phyloP scores from a whole-genome alignment of 2,113 vertebrate species.

The Cephalophus harveyi region DNA sequence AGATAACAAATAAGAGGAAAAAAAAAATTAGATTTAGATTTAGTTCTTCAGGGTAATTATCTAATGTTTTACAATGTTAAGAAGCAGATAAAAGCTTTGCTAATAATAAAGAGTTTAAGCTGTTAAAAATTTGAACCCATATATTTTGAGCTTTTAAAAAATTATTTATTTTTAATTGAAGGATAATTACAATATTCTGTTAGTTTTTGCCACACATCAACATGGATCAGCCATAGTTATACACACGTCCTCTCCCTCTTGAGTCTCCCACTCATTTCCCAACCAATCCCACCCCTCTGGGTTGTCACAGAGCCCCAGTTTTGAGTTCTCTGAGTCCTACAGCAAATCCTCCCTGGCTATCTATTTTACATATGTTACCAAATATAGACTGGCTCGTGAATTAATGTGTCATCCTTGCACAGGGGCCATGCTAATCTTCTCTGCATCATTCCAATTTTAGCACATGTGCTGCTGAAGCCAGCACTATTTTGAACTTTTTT shows the following conservation, averaged over 20 bases:
- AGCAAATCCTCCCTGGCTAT: not conserved
- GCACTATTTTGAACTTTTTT: not conserved
- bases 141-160: not conserved
- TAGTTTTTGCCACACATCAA: not conserved
- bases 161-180: not conserved
- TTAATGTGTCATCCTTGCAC: not conserved
- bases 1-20: not conserved
- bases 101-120: not conserved
- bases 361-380: not conserved
- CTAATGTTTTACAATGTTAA: not conserved
- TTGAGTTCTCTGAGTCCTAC: not conserved
- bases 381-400: not conserved
- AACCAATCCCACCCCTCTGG: not conserved
- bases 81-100: not conserved
- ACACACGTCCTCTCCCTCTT: not conserved
- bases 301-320: not conserved
- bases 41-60: constrained; percentile 5
- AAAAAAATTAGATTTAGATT: not conserved
- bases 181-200: not conserved
- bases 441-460: not conserved
- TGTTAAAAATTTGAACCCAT: not conserved
- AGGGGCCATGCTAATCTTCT: not conserved
- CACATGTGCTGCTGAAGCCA: not conserved
- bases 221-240: not conserved
- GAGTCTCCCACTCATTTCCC: not conserved